Evolutionary conservation across 2,113 vertebrate genomes (phyloP).

Genomic region (Urocitellus parryii): DNA sequence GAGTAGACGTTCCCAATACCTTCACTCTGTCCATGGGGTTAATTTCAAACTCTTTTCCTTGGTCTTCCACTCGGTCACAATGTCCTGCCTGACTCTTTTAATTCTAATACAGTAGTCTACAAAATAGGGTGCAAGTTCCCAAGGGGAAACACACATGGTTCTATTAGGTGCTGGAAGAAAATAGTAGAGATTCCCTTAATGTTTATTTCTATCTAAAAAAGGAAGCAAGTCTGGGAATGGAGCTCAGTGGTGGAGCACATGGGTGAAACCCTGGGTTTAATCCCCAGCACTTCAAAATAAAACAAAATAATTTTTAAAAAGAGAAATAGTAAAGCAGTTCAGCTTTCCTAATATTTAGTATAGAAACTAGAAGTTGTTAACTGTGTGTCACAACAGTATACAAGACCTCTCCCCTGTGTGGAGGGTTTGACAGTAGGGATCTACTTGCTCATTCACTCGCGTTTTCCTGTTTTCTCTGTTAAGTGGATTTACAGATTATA

Average conservation of each 20-base stretch:
- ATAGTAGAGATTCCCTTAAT: neutral
- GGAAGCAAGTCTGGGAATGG: neutral
- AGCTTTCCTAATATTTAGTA: neutral
- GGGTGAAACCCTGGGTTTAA: too few relatives aligned
- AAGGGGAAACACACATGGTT: neutral
- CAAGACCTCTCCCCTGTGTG: neutral
- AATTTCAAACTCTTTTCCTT: neutral
- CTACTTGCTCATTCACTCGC: neutral
- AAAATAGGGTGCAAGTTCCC: neutral
- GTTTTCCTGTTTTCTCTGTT: slow-evolving; percentile 38
- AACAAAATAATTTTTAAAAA: neutral
- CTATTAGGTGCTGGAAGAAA: neutral
- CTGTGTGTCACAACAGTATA: neutral
- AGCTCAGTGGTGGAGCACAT: neutral
- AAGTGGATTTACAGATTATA: slow-evolving; percentile 78
- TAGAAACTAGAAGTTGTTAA: neutral
- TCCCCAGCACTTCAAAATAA: neutral
- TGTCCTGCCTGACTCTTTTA: neutral
- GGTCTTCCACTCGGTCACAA: neutral
- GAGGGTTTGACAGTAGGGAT: neutral
- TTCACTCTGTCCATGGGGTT: neutral
- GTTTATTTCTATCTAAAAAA: neutral
- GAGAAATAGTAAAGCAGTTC: neutral
- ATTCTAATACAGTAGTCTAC: neutral
- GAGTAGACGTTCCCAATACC: neutral